phyloP scores from a whole-genome alignment of 2,797 vertebrate species.

The Hafferia zeledoni region DNA sequence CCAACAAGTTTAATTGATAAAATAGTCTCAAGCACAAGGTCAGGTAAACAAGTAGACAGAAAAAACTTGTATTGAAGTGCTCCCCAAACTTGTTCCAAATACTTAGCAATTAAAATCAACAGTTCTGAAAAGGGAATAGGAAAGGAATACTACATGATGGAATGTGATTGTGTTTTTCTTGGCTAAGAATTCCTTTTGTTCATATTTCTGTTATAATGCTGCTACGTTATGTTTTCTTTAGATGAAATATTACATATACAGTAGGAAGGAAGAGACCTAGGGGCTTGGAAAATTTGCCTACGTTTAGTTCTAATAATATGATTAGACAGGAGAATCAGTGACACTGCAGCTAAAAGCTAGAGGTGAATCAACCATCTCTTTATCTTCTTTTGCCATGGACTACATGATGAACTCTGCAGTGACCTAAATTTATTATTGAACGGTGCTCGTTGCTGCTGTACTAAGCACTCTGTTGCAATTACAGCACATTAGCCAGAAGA shows the following conservation, averaged over 20 bases:
- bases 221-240: constrained; percentile 14
- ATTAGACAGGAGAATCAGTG: constrained; percentile 66
- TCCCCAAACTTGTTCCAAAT: not conserved
- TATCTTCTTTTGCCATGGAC: constrained; percentile 76
- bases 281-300: constrained; percentile 53
- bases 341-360: constrained; percentile 58
- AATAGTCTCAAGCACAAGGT: not conserved
- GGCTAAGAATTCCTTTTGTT: not conserved
- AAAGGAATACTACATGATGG: constrained; percentile 21
- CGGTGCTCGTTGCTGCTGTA: constrained; percentile 32
- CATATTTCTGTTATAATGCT: not conserved
- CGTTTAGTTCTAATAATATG: constrained; percentile 71
- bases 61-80: not conserved
- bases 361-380: constrained; percentile 69
- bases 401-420: constrained; percentile 76
- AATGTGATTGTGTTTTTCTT: constrained; percentile 13
- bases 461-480: constrained; percentile 75
- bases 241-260: constrained; percentile 31
- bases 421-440: constrained; percentile 80
- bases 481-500: constrained; percentile 74
- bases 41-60: not conserved
- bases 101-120: not conserved
- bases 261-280: constrained; percentile 30
- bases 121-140: not conserved
- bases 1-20: constrained; percentile 8